Base-by-base conservation (phyloP, 2,797 vertebrate species). In the Poeciliopsis gracilis region DNA sequence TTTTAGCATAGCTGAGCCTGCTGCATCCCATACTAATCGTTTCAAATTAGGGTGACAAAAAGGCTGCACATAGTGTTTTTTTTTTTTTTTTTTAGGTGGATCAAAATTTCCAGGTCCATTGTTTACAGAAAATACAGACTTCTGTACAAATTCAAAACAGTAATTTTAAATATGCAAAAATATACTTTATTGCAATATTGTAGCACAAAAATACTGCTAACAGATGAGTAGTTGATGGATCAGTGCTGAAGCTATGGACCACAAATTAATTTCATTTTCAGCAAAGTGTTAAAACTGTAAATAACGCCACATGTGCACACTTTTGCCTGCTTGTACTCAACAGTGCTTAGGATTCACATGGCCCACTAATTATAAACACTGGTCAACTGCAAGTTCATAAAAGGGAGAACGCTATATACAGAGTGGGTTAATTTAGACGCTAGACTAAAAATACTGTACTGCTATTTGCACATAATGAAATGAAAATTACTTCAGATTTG, bases 171-270 rank as follows among this genome's bases (percentile, higher is more conserved):
- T 95, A 93, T 98, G 97, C 91, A 97, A 99, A 98, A 99, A 98
- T 98, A 98, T 96, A 96, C 92, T 99, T 98, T 98, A 99, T 97
- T 99, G 95, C 96, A 96, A 97, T 95, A 95, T 97, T 97, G 92
- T 93, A 96, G 94, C 94, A 91, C 89, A 95, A 92, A 95, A 92
- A 93, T 87, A 86, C 88, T 91, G 88, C 92, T 85, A 84, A 84
- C 66, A 86, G 73, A 88, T 83, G 51, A 83, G 70, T 82, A 81
- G 76, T 78, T 85, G 89, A 90, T 75, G 70, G 79, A 90, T 88
- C 77, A 85, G 83, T 89, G 92, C 85, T 38, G 81, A 92, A 92
- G 91, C 93, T 78, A 25, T 78, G 79, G 74, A 90, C 81, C 82
- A 90, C 61, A 79, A 16, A 87, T 83, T 86, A 72, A 84, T 67